Percentiles rank a stretch among this genome's conserved stretches.
Evolutionary conservation across 1,140 invertebrate genomes (phyloP).

Genomic region (Pseudomyrmex dendroicus): DNA sequence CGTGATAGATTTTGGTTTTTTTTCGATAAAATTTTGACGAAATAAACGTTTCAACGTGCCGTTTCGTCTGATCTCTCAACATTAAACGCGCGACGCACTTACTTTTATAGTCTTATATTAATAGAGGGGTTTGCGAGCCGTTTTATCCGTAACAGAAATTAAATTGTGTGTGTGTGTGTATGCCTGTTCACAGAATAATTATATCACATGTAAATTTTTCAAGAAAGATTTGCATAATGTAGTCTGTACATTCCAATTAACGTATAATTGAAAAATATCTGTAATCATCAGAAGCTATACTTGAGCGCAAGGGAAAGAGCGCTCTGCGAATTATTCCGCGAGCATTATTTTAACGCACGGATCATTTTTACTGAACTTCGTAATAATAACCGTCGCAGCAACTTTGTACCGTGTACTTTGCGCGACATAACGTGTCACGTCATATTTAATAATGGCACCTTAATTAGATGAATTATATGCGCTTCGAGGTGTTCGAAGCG

Average conservation of each 20-base stretch:
- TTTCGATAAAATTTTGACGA: not conserved
- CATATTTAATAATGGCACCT: slow-evolving; percentile 38
- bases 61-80: not conserved
- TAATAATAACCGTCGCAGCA: not conserved
- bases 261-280: slow-evolving; percentile 62
- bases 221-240: slow-evolving; percentile 52
- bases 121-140: not conserved
- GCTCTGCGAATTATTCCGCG: slow-evolving; percentile 11
- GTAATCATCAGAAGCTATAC: slow-evolving; percentile 29
- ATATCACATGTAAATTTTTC: slow-evolving; percentile 57
- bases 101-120: not conserved
- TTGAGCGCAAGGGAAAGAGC: not conserved
- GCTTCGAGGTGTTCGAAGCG: not conserved
- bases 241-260: slow-evolving; percentile 37
- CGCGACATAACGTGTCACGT: not conserved
- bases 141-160: slow-evolving; percentile 5
- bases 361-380: not conserved
- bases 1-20: not conserved
- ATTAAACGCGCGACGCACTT: not conserved
- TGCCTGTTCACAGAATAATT: slow-evolving; percentile 8
- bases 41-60: not conserved
- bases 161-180: not conserved
- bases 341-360: not conserved
- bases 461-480: slow-evolving; percentile 48
- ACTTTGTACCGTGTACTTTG: slow-evolving; percentile 13